Evolutionary conservation across 2,797 vertebrate species (phyloP).

Genomic region (Carduelis carduelis): DNA sequence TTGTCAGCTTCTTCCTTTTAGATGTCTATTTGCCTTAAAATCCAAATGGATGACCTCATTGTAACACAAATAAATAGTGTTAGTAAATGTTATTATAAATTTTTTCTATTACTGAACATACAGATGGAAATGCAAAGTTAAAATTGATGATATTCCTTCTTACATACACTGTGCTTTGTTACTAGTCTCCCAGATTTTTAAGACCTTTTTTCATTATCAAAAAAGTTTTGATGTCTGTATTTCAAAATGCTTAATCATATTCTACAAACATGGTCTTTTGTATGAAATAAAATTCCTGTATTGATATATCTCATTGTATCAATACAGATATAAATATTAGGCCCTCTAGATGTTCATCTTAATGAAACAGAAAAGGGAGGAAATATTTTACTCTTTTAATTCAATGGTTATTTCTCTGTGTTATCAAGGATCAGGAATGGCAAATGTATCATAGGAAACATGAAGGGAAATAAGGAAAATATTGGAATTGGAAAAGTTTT

Average conservation of each 20-base stretch:
- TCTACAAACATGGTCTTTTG: neutral
- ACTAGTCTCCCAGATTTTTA: neutral
- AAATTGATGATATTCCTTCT: constrained; percentile 11
- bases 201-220: neutral
- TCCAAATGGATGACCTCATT: constrained; percentile 54
- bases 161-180: neutral
- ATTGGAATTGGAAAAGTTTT: neutral
- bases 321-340: neutral
- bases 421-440: neutral
- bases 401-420: neutral
- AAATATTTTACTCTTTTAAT: neutral
- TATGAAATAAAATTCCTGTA: neutral
- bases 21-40: constrained; percentile 48
- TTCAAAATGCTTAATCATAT: neutral
- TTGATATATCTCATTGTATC: neutral
- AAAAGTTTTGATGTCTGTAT: neutral
- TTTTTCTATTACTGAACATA: constrained; percentile 48
- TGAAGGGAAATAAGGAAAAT: neutral
- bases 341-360: neutral
- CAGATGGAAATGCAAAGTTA: constrained; percentile 44
- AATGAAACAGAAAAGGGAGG: neutral
- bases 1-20: constrained; percentile 53
- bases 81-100: constrained; percentile 60
- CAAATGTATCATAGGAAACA: fast-evolving
- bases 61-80: constrained; percentile 59